Conservation (phyloP, 2,113 vertebrate genomes). For the Nothobranchius kuhntae region DNA sequence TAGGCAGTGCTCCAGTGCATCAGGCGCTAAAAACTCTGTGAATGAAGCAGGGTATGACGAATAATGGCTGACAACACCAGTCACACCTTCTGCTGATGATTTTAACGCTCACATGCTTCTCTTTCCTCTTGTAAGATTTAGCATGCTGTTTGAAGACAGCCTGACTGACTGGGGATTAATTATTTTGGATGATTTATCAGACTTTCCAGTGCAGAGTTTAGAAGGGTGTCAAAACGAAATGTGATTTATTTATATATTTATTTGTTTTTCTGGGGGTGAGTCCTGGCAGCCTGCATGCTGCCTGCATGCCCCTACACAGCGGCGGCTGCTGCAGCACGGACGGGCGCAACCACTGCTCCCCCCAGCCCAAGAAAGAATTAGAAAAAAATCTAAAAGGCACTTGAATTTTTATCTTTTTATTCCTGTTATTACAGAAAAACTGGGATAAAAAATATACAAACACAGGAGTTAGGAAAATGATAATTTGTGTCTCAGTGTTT, state of each 20-base stretch:
- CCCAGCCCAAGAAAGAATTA: too few relatives aligned
- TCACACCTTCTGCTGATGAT: conserved; percentile 79
- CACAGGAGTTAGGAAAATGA: too few relatives aligned
- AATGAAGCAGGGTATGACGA: conserved; percentile 78
- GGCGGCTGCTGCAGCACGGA: conserved; percentile 14
- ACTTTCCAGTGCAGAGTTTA: conserved; percentile 73
- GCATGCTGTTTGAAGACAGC: conserved; percentile 73
- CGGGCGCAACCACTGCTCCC: too few relatives aligned
- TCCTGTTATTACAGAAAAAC: too few relatives aligned
- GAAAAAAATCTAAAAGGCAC: too few relatives aligned
- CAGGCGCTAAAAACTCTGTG: conserved; percentile 72
- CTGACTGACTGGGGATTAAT: conserved; percentile 82
- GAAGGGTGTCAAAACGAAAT: conserved; percentile 73
- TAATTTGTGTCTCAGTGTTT: too few relatives aligned
- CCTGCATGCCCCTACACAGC: conserved; percentile 28
- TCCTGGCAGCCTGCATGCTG: conserved; percentile 37
- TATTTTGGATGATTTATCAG: conserved; percentile 81
- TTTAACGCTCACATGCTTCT: conserved; percentile 70
- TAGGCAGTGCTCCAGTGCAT: conserved; percentile 68
- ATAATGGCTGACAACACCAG: conserved; percentile 78
- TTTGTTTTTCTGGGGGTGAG: conserved; percentile 23
- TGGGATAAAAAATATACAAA: too few relatives aligned
- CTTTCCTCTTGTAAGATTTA: conserved; percentile 73
- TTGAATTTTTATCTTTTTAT: too few relatives aligned
- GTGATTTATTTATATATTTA: conserved; percentile 45